Evolutionary conservation across 2,113 vertebrate species (phyloP), one percentile per base, ranked within the genome.

Genomic region (Brachyistius frenatus): DNA sequence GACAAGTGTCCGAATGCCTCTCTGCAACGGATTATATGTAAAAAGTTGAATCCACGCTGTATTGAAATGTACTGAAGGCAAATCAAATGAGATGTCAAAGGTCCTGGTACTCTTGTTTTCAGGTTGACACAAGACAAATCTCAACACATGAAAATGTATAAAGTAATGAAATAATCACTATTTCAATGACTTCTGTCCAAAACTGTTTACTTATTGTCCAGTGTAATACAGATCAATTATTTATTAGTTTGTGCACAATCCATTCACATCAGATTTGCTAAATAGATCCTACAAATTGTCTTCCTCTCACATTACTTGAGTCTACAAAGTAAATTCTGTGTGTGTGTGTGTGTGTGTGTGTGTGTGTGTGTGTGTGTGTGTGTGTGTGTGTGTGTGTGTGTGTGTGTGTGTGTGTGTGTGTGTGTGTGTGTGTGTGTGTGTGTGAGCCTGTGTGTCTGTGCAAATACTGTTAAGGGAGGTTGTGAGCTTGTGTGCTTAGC

Each of bases 401-500:
- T 66, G 31, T 67, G 55, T 66, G 55, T 76, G 49, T 57, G 5
- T 60, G 4, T 66, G 31, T 67, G 55, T 76, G 52, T 66, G 63
- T 65, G 83, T 63, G 78, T 75, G 81, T 63, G 76, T 81, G 72
- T 83, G 80, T 56, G 73, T 0, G 37, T 64, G 56, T 71, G 61
- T 76, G 58, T 60, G 73, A 46, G 73, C 71, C 84, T 67, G 81
- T 73, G 84, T 41, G 71, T 66, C 50, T 85, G 86, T 66, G 76
- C 62, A 87, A 88, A 86, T 84, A 80, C 73, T 80, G 68, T 80
- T 88, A 58, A 64, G 63, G 62, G 70, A 83, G 68, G 60, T 69
- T 79, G 77, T 80, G 73, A 63, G 69, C 75, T 15, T 92, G 89
- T 91, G 89, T 90, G 83, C 87, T 86, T 10, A 91, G 67, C 89